A percentile compares a stretch with the other conserved stretches of the same genome.
These are phyloP conservation scores for Elaphurus davidianus DNA, from an alignment of 2,113 vertebrate genomes.

Conservation along the genomic window DNA sequence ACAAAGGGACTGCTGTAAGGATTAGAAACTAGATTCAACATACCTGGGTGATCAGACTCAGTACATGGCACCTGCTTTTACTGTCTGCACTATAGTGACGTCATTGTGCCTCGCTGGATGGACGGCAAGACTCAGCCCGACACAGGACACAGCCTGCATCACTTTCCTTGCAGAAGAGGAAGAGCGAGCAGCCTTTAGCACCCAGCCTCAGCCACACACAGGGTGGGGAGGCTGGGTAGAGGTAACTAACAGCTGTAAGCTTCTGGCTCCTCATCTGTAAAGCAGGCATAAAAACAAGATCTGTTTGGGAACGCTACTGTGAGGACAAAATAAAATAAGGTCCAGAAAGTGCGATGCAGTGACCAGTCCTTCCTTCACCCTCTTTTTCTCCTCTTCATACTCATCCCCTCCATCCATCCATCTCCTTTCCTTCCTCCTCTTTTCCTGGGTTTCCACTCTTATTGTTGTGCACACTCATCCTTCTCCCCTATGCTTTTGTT, in stretches of 20 bases:
- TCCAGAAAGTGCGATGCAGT: too few relatives aligned
- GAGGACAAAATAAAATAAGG: not conserved
- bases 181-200: not conserved
- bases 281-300: not conserved
- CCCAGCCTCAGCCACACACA: not conserved
- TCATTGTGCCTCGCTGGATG: fast-evolving
- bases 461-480: not conserved
- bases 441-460: not conserved
- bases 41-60: not conserved
- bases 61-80: not conserved
- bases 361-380: not conserved
- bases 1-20: not conserved
- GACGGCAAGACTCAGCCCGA: not conserved
- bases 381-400: not conserved
- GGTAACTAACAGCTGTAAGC: not conserved
- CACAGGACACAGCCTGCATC: not conserved
- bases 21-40: not conserved
- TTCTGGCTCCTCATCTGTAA: not conserved
- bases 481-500: not conserved
- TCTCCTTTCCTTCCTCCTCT: not conserved
- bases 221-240: not conserved
- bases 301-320: not conserved
- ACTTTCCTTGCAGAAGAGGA: not conserved
- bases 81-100: not conserved
- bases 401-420: too few relatives aligned